Evolutionary conservation across 35 echinoderm and acorn worm genomes (phyloP).

Genomic region (Ophioderma brevispina): DNA sequence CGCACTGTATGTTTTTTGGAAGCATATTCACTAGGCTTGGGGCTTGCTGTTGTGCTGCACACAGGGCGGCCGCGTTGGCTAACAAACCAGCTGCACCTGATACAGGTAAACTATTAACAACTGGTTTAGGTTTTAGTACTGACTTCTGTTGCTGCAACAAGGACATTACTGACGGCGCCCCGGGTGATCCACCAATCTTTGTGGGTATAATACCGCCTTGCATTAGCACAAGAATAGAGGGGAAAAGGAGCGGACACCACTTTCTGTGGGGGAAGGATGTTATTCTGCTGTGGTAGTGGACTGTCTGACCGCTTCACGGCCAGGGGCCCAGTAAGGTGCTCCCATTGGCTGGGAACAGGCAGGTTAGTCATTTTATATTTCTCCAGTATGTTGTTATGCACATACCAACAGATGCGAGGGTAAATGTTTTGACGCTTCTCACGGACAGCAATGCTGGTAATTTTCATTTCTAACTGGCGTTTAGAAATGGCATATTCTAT

Average conservation of each 20-base stretch:
- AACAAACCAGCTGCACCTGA: too few species aligned
- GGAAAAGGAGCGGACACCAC: too few species aligned
- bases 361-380: slow-evolving; percentile 69
- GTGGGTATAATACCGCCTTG: background rate
- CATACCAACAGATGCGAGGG: slow-evolving; percentile 92
- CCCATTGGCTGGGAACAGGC: slow-evolving; percentile 72
- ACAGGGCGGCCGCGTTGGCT: too few species aligned
- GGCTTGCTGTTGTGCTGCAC: too few species aligned
- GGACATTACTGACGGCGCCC: background rate
- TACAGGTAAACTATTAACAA: too few species aligned
- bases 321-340: slow-evolving; percentile 28
- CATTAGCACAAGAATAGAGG: too few species aligned
- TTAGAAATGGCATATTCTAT: slow-evolving; percentile 71
- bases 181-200: background rate
- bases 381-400: slow-evolving; percentile 68
- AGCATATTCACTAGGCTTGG: too few species aligned
- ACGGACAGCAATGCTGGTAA: slow-evolving; percentile 72
- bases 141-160: background rate
- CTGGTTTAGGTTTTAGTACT: too few species aligned
- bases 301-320: background rate
- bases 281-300: background rate
- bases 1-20: too few species aligned
- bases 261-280: background rate
- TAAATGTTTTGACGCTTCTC: slow-evolving; percentile 61
- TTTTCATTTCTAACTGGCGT: slow-evolving; percentile 86